Evolutionary conservation across 1,140 invertebrate genomes (phyloP).

Genomic region (Holotrichia oblita): DNA sequence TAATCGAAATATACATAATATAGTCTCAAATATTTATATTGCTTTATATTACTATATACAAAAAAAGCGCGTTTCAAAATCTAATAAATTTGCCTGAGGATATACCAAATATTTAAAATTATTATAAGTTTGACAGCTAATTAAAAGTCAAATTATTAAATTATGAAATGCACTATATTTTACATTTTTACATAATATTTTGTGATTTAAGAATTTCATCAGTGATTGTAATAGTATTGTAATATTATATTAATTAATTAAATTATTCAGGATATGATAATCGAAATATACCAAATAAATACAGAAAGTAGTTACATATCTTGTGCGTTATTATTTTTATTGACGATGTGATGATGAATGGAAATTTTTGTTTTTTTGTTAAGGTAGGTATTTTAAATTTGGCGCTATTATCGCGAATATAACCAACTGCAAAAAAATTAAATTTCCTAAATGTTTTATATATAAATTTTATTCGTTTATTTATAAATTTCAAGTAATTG

Average conservation of each 20-base stretch:
- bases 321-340: too few relatives aligned
- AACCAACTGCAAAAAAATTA: too few relatives aligned
- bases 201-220: background rate
- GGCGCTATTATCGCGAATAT: too few relatives aligned
- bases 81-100: background rate
- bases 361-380: background rate
- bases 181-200: background rate
- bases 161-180: background rate
- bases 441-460: background rate
- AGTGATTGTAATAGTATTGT: slow-evolving; percentile 21
- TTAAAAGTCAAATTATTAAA: background rate
- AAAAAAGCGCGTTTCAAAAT: background rate
- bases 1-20: too few relatives aligned
- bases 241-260: background rate
- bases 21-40: too few relatives aligned
- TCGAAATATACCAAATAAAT: slow-evolving; percentile 11
- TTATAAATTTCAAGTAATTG: too few relatives aligned
- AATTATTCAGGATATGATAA: background rate
- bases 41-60: background rate
- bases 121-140: background rate
- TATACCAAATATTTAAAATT: background rate
- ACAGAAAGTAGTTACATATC: background rate
- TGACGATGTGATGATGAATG: too few relatives aligned
- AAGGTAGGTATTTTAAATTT: too few relatives aligned
- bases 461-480: background rate